phyloP scores from a whole-genome alignment of 1,140 invertebrate species.

The Dufourea novaeangliae region DNA sequence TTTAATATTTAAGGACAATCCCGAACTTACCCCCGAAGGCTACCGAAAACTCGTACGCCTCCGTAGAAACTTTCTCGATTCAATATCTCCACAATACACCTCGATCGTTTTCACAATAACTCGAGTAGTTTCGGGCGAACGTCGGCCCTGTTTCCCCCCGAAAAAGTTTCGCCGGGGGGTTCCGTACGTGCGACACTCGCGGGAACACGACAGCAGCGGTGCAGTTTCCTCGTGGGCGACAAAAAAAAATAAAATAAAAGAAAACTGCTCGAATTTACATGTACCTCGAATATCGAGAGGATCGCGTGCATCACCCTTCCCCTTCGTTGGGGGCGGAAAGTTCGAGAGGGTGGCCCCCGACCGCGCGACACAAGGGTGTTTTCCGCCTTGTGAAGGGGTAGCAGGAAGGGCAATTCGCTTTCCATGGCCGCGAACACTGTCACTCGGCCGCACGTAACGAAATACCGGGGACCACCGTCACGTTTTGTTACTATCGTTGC shows the following conservation, averaged over 20 bases:
- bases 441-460: constrained; percentile 34
- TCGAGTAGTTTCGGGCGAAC: not conserved
- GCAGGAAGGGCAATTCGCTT: constrained; percentile 38
- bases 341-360: constrained; percentile 6
- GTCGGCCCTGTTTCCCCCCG: not conserved
- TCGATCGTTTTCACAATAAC: constrained; percentile 13
- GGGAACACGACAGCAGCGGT: not conserved
- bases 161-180: constrained; percentile 19
- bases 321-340: constrained; percentile 28
- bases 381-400: not conserved
- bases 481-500: constrained; percentile 36
- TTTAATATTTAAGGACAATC: no score
- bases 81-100: not conserved
- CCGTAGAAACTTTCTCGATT: not conserved
- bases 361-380: not conserved
- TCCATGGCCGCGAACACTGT: constrained; percentile 3
- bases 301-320: not conserved
- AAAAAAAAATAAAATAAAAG: not conserved
- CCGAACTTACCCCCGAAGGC: no score
- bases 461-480: constrained; percentile 25
- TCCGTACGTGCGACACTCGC: not conserved
- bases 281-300: constrained; percentile 33
- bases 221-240: not conserved
- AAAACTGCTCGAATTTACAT: constrained; percentile 20
- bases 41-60: not conserved